phyloP scores from a whole-genome alignment of 2,888 invertebrate genomes.

The Allolobophora icterica region DNA sequence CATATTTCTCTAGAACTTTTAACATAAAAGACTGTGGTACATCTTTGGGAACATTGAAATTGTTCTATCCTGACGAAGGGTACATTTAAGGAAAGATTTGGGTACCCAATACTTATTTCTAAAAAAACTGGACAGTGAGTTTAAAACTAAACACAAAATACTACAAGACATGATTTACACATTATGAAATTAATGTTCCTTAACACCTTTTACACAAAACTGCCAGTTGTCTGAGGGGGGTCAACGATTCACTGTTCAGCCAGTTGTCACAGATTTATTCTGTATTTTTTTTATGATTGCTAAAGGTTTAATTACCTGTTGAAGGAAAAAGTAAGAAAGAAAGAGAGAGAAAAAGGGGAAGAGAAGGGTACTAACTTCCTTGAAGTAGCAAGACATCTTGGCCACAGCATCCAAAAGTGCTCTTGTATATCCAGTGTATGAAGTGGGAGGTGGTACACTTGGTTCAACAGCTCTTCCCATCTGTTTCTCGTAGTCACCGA shows the following conservation, averaged over 20 bases:
- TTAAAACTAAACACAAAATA: too few relatives aligned
- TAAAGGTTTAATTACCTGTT: background rate
- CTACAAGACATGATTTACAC: too few relatives aligned
- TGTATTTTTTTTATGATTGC: background rate
- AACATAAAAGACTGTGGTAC: too few relatives aligned
- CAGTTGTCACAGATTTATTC: background rate
- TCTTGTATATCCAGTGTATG: constrained; percentile 20
- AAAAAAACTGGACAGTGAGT: too few relatives aligned
- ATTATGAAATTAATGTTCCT: too few relatives aligned
- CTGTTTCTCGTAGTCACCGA: constrained; percentile 12
- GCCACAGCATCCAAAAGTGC: constrained; percentile 18
- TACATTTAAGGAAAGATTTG: too few relatives aligned
- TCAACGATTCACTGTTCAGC: background rate
- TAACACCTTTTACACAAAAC: too few relatives aligned
- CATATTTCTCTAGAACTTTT: too few relatives aligned
- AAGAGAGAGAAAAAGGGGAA: background rate
- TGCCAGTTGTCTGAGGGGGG: too few relatives aligned
- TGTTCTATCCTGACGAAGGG: too few relatives aligned
- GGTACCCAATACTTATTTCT: too few relatives aligned
- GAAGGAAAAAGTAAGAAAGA: background rate
- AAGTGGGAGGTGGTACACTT: background rate
- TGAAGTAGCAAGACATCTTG: constrained; percentile 22
- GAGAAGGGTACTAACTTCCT: background rate
- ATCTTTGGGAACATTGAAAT: too few relatives aligned
- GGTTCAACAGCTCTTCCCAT: background rate